Evolutionary conservation across 2,888 invertebrate species (phyloP), one percentile per base, ranked within the genome.

Genomic region (Kuschelorhynchus macadamiae): DNA sequence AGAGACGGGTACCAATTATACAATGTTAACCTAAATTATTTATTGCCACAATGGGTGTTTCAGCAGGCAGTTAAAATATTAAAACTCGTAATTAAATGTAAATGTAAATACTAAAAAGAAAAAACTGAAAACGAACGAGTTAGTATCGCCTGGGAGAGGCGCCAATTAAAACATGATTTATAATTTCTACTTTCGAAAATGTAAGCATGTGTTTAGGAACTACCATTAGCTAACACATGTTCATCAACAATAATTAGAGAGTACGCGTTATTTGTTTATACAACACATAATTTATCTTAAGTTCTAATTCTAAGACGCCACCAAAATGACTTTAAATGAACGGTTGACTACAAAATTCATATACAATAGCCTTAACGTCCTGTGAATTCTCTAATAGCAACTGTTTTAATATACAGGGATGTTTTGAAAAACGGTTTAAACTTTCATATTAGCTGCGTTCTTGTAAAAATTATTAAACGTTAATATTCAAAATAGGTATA

Each of bases 101-200:
- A 62, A 62, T 62, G 62, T 62, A 62, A 62, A 62, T 62, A 62
- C 17, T 39, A 17, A 49, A n/a, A n/a, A n/a, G n/a, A 46, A 44
- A 62, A 63, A 63, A 56, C 18, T 39, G 12, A 39, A 20, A 47
- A 56, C 20, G 56, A 20, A 56, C 44, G 41, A 39, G 56, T 49
- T 46, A 25, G 53, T 46, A 32, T 9, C n/a, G 16, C 42, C 25
- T 53, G 56, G 49, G 55, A 55, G 63, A 55, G 55, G 55, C 55
- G 55, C 63, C 49, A 63, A 56, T 63, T 63, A 63, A 63, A 55
- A 25, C 20, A 42, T 63, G 63, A 63, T 63, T 63, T 63, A 63
- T 63, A 41, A 21, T 46, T 42, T 53, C 8, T 1, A 21, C 3
- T 21, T 20, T 20, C 14, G 14, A 53, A 21, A 53, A 17, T 41